Conservation (phyloP, 2,888 invertebrate genomes). For the Blera fallax region DNA sequence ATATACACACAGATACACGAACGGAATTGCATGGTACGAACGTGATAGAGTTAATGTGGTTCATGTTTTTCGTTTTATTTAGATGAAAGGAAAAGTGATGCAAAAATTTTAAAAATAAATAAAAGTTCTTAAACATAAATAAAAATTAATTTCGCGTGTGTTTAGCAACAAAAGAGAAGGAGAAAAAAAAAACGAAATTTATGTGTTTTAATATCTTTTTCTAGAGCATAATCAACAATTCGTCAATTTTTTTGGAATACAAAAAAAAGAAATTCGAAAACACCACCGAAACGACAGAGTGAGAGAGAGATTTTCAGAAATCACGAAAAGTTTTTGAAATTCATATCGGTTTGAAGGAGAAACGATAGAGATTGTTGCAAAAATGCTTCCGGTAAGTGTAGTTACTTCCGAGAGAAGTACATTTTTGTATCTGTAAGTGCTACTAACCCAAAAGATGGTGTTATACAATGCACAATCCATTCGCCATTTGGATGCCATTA, state of each 20-base stretch:
- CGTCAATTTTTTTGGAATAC: conserved; percentile 42
- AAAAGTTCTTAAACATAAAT: neutral
- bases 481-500: conserved; percentile 28
- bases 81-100: conserved; percentile 62
- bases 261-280: neutral
- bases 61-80: conserved; percentile 21
- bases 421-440: conserved; percentile 51
- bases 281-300: conserved; percentile 12
- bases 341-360: conserved; percentile 39
- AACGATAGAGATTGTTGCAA: conserved; percentile 56
- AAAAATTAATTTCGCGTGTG: conserved; percentile 37
- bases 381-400: conserved; percentile 71
- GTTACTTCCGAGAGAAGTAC: conserved; percentile 41
- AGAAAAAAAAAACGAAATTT: conserved; percentile 9
- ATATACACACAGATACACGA: conserved; percentile 37
- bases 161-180: no score
- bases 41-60: conserved; percentile 29
- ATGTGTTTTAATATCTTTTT: conserved; percentile 18
- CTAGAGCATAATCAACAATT: conserved; percentile 43
- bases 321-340: conserved; percentile 15
- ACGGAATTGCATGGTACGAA: conserved; percentile 68
- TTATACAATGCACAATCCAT: conserved; percentile 38
- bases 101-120: conserved; percentile 14
- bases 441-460: conserved; percentile 56
- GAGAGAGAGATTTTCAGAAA: neutral